phyloP scores from a whole-genome alignment of 2,113 vertebrate genomes.

The Columbina picui region DNA sequence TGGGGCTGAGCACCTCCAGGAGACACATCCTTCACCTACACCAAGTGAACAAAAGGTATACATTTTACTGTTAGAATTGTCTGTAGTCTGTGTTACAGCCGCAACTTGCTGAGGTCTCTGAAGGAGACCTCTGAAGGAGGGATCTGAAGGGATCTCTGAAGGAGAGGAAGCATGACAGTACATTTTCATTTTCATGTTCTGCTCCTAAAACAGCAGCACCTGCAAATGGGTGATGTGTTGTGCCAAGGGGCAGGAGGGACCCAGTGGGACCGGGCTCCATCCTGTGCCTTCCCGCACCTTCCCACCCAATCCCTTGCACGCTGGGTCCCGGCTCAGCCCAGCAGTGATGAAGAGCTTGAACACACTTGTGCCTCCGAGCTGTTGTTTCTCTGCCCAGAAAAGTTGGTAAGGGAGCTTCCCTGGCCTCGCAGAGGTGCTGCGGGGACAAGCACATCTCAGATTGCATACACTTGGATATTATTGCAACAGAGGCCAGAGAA shows the following conservation, averaged over 20 bases:
- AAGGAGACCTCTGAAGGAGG: neutral
- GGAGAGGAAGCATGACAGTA: neutral
- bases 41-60: neutral
- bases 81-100: neutral
- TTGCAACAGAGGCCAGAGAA: neutral
- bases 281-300: neutral
- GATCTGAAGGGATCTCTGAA: too few species aligned
- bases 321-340: fast-evolving
- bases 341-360: neutral
- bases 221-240: neutral
- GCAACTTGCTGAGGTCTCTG: neutral
- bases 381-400: neutral
- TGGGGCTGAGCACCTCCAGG: neutral
- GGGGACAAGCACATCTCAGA: neutral
- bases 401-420: neutral
- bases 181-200: neutral
- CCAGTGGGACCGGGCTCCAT: neutral
- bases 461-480: neutral
- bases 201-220: neutral
- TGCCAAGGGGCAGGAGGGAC: neutral
- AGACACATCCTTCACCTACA: fast-evolving
- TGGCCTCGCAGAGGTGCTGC: neutral
- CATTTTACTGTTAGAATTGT: neutral
- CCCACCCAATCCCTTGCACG: fast-evolving
- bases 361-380: neutral